Evolutionary conservation across 2,888 invertebrate genomes (phyloP), one percentile per base, ranked within the genome.

Genomic region (Ennomos fuscantarius): DNA sequence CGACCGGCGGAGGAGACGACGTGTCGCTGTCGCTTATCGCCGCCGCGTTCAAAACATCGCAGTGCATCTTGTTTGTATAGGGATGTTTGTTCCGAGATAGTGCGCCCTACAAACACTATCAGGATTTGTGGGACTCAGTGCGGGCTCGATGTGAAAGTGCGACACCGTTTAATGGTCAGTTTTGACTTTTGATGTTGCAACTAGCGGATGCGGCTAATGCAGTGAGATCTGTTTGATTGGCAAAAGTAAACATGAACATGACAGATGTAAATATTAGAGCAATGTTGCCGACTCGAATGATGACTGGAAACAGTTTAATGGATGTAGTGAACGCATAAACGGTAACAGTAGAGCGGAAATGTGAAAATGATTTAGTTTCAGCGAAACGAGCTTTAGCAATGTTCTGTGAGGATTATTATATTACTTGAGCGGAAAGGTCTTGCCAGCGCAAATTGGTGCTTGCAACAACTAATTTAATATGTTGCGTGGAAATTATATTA

Each of bases 11-110:
- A 80, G 87, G 83, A 84, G 82, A 76, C 73, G 82, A 76, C 73
- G 82, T 70, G 61, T 84, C 76, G 86, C 72, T 79, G 83, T 47
- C 32, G 55, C 70, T 80, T 81, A 78, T 68, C 77, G 74, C 61
- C 69, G 62, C 76, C 84, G 87, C 85, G 84, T 77, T 66, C 76
- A 73, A 81, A 84, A 91, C 82, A 89, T 89, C 89, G 90, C 74
- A 76, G 70, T 78, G 76, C 78, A 79, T 70, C 78, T 76, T 84
- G 81, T 82, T 86, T 85, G 76, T 82, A 78, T 82, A 86, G 86
- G 84, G 86, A 89, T 90, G 89, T 87, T 87, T 86, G 81, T 84
- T 80, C 79, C 78, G 68, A 83, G 87, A 89, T 88, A 88, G 89
- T 87, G 89, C 77, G 81, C 68, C 78, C 80, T 76, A 83, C 76